A percentile compares a stretch with the other conserved stretches of the same genome.
These are phyloP conservation scores for Conopomorpha cramerella DNA, from an alignment of 1,140 invertebrate genomes.

Conservation along the genomic window DNA sequence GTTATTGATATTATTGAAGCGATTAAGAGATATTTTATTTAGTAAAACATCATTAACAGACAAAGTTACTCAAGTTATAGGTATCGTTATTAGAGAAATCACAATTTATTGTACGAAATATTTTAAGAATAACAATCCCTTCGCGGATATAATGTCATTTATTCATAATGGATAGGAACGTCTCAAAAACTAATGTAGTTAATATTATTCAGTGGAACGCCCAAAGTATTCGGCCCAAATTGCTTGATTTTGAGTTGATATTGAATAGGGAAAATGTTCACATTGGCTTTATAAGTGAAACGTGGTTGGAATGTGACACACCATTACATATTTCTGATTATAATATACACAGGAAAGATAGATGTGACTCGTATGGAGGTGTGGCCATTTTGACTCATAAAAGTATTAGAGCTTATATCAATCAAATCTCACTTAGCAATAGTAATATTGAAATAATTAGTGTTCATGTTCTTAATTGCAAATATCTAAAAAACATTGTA, in stretches of 20 bases:
- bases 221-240: neutral
- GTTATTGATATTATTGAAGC: neutral
- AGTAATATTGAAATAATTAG: conserved; percentile 1
- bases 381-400: conserved; percentile 1
- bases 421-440: neutral
- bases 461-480: conserved; percentile 5
- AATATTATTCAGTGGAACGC: neutral
- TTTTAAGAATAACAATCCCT: neutral
- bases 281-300: neutral
- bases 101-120: neutral
- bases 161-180: neutral
- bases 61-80: neutral
- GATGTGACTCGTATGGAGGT: neutral
- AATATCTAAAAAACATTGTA: conserved; percentile 5
- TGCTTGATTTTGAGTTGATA: neutral
- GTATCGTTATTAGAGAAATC: neutral
- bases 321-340: neutral
- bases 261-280: neutral
- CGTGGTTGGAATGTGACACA: neutral
- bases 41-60: neutral
- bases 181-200: neutral
- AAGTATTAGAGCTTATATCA: neutral
- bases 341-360: neutral
- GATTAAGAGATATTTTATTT: neutral
- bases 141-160: neutral